Conservation (phyloP, 2,113 vertebrate genomes). For the Chrysochloris asiatica region DNA sequence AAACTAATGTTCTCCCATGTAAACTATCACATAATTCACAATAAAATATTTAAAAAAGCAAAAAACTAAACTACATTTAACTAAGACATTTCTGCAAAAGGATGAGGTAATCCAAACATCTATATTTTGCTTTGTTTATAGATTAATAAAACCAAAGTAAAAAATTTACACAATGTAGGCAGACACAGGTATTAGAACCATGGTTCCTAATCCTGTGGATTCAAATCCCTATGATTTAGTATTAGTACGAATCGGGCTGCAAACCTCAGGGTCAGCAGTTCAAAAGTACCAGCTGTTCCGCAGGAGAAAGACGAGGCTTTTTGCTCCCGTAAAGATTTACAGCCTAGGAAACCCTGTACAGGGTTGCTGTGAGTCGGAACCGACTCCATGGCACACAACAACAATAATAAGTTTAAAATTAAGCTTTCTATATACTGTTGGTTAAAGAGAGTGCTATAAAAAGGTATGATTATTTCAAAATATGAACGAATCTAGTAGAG, state of each 20-base stretch:
- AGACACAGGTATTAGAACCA: not conserved
- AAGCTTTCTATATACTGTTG: constrained; percentile 20
- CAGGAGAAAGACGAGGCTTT: too few species aligned
- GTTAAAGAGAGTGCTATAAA: constrained; percentile 6
- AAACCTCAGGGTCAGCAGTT: too few species aligned
- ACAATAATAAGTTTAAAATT: constrained; percentile 35
- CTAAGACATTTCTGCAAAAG: constrained; percentile 4
- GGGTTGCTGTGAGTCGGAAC: too few species aligned
- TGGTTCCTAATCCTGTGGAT: not conserved
- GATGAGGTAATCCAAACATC: constrained; percentile 25
- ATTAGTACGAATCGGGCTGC: too few species aligned
- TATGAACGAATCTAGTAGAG: not conserved
- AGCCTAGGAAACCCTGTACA: too few species aligned
- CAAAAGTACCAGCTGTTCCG: too few species aligned
- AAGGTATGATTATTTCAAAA: not conserved
- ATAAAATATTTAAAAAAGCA: too few species aligned
- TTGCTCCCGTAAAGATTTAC: too few species aligned
- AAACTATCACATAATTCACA: too few species aligned
- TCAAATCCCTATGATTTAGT: not conserved
- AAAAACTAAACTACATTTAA: constrained; percentile 47
- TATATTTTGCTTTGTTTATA: not conserved
- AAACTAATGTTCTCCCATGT: too few species aligned
- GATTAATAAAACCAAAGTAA: not conserved
- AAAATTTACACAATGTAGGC: not conserved
- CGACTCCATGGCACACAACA: too few species aligned